Evolutionary conservation across 2,797 vertebrate genomes (phyloP).

Genomic region (Alfaro cultratus): DNA sequence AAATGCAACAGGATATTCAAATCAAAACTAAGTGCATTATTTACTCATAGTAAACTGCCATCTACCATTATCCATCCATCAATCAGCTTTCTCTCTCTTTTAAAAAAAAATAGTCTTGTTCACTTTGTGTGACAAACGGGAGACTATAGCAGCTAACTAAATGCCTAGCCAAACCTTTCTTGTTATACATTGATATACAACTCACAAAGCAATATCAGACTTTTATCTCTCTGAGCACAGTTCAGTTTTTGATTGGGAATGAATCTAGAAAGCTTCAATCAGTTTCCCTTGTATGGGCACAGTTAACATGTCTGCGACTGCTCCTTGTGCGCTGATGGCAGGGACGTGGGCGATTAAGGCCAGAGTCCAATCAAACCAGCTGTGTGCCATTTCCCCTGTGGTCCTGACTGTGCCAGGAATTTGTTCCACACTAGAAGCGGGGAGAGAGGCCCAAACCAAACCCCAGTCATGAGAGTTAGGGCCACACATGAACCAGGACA

Average conservation of each 20-base stretch:
- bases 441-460: constrained; percentile 51
- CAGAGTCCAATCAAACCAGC: constrained; percentile 77
- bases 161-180: constrained; percentile 38
- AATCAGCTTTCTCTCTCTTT: constrained; percentile 37
- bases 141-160: constrained; percentile 42
- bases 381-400: constrained; percentile 64
- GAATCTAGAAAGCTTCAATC: constrained; percentile 71
- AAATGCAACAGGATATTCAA: neutral
- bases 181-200: constrained; percentile 53
- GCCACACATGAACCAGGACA: constrained; percentile 72
- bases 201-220: constrained; percentile 47
- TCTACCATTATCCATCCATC: constrained; percentile 27
- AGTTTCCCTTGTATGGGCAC: constrained; percentile 73
- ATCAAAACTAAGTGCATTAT: constrained; percentile 44
- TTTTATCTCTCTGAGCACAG: constrained; percentile 63
- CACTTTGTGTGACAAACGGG: constrained; percentile 41
- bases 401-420: constrained; percentile 63
- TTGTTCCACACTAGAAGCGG: constrained; percentile 64
- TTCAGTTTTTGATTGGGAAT: constrained; percentile 63
- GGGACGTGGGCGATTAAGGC: constrained; percentile 66
- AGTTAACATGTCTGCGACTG: constrained; percentile 69
- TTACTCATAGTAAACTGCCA: constrained; percentile 38
- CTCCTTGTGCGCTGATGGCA: constrained; percentile 78
- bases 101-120: constrained; percentile 42
- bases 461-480: constrained; percentile 56